Evolutionary conservation across 2,113 vertebrate species (phyloP).

Genomic region (Jacana jacana): DNA sequence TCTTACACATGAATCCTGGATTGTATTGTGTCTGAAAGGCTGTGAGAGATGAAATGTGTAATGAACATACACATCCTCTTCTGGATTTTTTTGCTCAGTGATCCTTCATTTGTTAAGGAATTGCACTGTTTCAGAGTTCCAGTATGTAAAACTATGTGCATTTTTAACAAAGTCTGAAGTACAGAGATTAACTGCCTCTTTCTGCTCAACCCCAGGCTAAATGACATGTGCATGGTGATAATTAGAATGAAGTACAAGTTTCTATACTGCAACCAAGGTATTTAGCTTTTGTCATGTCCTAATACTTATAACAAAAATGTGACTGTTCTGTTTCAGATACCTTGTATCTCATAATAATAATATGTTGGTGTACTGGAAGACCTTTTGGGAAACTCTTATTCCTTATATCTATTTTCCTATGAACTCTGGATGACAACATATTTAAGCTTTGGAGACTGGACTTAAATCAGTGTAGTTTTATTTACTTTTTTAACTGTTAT

Average conservation of each 20-base stretch:
- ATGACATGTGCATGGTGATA: not conserved
- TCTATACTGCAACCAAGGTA: not conserved
- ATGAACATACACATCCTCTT: not conserved
- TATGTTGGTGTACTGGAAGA: not conserved
- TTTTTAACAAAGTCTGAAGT: constrained; percentile 25
- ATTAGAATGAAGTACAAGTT: not conserved
- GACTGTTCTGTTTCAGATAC: not conserved
- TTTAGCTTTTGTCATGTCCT: not conserved
- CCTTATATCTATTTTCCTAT: not conserved
- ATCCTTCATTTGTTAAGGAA: not conserved
- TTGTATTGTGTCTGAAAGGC: not conserved
- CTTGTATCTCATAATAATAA: not conserved
- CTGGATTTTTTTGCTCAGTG: not conserved
- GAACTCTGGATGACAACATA: not conserved
- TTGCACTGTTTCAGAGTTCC: not conserved
- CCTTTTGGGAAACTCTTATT: not conserved
- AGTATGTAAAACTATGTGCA: not conserved
- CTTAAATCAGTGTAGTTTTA: not conserved
- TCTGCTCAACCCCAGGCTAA: not conserved
- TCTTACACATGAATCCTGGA: not conserved
- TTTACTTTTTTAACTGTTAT: not conserved
- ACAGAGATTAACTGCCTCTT: constrained; percentile 24
- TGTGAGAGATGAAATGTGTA: not conserved
- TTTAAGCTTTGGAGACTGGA: not conserved
- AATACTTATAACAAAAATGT: not conserved